Base-by-base conservation (phyloP, 2,888 invertebrate species). In the Hypomecis atomaria region DNA sequence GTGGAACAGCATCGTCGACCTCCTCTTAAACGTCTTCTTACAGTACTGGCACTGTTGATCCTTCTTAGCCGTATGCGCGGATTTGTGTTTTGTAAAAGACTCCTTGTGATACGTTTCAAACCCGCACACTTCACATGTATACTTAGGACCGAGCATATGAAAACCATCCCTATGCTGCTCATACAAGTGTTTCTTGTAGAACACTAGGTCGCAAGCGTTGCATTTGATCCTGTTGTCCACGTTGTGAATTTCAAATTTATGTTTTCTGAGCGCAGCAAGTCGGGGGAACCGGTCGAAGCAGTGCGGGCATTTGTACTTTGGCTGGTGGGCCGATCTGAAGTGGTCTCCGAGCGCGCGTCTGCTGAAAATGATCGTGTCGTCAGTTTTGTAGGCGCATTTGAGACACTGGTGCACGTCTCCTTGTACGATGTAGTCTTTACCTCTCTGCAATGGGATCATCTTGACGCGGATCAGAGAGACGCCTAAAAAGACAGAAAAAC, bases 1-100 rank as follows among this genome's bases (percentile, higher is more conserved):
- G n/a, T 62, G 60, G 1, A 34, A 49, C 9, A 9, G 4, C 33
- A 57, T 4, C 5, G 42, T 44, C 4, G 10, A 7, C 2, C n/a
- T 34, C 40, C 47, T 57, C 10, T 52, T 33, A 40, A 65, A 57
- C 0, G 48, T 42, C 54, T 60, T 60, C 9, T 58, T 7, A 54
- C 57, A 65, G 36, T 37, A 52, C 37, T 50, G 40, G 44, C 70
- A 70, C 3, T 60, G 50, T 34, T 42, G 45, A 40, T 67, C 36
- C 34, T 47, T 67, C 0, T 37, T 37, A 9, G 6, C 42, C 11
- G 42, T 40, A 44, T 70, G 70, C 1, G 6, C 33, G 0, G 59
- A 0, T 40, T 23, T 37, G 53, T 66, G 66, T 8, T 11, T 66
- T 8, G n/a, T 9, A 13, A 68, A 8, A 1, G 0, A 5, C 1